Evolutionary conservation across 2,888 invertebrate species (phyloP).

Genomic region (Cordilura impudica): DNA sequence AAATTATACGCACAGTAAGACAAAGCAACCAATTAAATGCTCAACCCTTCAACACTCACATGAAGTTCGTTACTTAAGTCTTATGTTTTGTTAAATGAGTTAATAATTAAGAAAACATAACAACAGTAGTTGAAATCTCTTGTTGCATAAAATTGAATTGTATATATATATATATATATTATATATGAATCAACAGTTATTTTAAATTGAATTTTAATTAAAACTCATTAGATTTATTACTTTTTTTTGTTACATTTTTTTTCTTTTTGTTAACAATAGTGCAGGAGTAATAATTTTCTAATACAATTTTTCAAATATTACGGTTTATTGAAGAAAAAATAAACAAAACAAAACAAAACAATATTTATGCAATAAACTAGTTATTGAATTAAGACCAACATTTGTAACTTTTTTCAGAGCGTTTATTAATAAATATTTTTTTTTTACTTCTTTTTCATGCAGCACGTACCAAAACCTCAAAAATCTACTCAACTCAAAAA

Average conservation of each 20-base stretch:
- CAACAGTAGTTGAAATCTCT: background rate
- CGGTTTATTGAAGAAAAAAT: constrained; percentile 6
- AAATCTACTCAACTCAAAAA: constrained; percentile 18
- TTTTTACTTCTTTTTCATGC: constrained; percentile 23
- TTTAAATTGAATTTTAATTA: constrained; percentile 48
- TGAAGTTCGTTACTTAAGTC: constrained; percentile 41
- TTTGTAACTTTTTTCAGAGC: constrained; percentile 37
- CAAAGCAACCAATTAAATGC: background rate
- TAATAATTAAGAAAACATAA: no score
- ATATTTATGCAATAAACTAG: no score
- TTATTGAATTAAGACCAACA: constrained; percentile 40
- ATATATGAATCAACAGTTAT: background rate
- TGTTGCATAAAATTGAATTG: constrained; percentile 1
- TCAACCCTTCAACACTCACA: background rate
- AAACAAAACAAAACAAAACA: constrained; percentile 41
- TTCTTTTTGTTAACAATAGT: background rate
- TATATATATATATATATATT: no score
- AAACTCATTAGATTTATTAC: constrained; percentile 3
- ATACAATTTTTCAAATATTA: constrained; percentile 27
- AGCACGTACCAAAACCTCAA: constrained; percentile 62
- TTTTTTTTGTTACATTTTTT: background rate
- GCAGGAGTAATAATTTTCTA: background rate
- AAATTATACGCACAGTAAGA: constrained; percentile 15
- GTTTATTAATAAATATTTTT: constrained; percentile 19
- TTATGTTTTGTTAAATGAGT: constrained; percentile 37